Conservation (phyloP, 1,140 invertebrate species). For the Bicyclus anynana region DNA sequence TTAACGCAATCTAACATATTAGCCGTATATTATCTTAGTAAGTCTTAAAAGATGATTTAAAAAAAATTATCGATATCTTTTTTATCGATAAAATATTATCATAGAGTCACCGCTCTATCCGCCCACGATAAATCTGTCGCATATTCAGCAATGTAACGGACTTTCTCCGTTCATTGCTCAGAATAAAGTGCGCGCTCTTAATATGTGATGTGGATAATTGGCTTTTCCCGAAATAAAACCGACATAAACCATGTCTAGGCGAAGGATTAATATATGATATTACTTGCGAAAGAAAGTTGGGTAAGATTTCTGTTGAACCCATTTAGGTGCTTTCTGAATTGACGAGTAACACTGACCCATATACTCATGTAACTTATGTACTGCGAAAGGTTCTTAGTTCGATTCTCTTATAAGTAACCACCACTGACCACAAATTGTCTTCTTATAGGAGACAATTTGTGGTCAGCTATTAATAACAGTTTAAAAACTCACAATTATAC, state of each 20-base stretch:
- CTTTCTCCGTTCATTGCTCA: constrained; percentile 72
- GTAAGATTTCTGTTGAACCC: neutral
- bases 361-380: too few relatives aligned
- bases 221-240: constrained; percentile 62
- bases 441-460: too few relatives aligned
- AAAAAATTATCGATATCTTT: neutral
- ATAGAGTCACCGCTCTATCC: constrained; percentile 38
- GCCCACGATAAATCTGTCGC: constrained; percentile 73
- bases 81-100: constrained; percentile 24
- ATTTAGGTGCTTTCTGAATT: too few relatives aligned
- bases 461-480: too few relatives aligned
- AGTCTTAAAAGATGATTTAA: neutral
- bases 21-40: too few relatives aligned
- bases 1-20: too few relatives aligned
- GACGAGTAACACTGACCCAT: too few relatives aligned
- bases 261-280: constrained; percentile 10
- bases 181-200: constrained; percentile 69
- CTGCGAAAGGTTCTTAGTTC: too few relatives aligned
- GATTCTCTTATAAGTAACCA: too few relatives aligned
- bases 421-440: too few relatives aligned
- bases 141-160: constrained; percentile 75
- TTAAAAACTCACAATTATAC: too few relatives aligned
- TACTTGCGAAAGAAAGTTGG: neutral
- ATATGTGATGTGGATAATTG: constrained; percentile 73
- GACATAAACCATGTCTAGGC: constrained; percentile 37